Base-by-base conservation (phyloP, 53 echinoderm and acorn worm genomes). In the Glandiceps talaboti region DNA sequence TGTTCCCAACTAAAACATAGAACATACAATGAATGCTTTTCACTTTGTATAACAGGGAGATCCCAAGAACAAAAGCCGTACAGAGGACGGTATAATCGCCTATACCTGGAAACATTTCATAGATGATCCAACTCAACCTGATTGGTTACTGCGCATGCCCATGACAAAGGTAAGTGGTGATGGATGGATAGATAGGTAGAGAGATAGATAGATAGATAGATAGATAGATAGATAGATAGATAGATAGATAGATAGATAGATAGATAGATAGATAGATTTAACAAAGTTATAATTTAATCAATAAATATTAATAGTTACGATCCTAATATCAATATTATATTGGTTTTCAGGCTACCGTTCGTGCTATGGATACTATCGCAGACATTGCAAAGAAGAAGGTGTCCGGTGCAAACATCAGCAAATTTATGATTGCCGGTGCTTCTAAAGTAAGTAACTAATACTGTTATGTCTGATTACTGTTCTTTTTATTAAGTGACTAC, bases 81-180 rank as follows among this genome's bases (percentile, higher is more conserved):
- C 74, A 14, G 92, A 92, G 64, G 92, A 92, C 31, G 92, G 84
- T n/a, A 89, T 92, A 75, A 92, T 92, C 29, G 92, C 92, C 1
- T 92, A 82, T 76, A 92, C 92, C 0, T 92, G 89, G 89, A 89
- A 83, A n/a, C 92, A 92, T 82, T 92, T 92, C 32, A 84, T 92
- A 29, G 89, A 83, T 64, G 86, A 86, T 27, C 86, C 86, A 20
- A 86, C 87, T 1, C 75, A 90, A 81, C 92, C 92, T 0, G 75
- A 92, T 45, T 92, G 92, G 92, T 75, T 92, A 10, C 81, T 92
- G 0, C 83, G 89, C 1, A 76, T 92, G 82, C 92, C 92, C 20
- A 92, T 92, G 92, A 92, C 92, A 29, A 92, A 92, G 92, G 92
- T 83, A 83, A 12, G 30, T 45, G n/a, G 33, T 6, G 6, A 45